Evolutionary conservation across 2,888 invertebrate species (phyloP).

Genomic region (Ashinkailepas kermadecensis): DNA sequence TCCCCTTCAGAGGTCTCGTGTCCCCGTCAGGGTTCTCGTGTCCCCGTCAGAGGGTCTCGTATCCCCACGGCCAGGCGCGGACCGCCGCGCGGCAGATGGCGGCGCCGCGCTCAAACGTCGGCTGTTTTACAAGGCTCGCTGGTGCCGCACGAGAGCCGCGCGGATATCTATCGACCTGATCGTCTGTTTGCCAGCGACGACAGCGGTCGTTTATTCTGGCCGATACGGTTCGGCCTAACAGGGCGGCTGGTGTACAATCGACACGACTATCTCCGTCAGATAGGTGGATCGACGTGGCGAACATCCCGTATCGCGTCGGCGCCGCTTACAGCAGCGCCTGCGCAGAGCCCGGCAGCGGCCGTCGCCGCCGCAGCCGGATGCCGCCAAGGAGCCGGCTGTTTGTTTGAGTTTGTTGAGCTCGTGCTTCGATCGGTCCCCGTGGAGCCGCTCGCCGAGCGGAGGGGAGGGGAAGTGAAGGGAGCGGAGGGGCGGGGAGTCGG

Average conservation of each 20-base stretch:
- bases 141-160: neutral
- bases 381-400: neutral
- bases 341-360: neutral
- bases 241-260: neutral
- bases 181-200: neutral
- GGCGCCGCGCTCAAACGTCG: neutral
- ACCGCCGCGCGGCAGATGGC: neutral
- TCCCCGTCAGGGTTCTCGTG: no score
- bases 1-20: no score
- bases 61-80: no score
- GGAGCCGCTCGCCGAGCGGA: neutral
- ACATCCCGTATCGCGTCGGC: neutral
- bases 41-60: no score
- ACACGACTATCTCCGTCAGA: constrained; percentile 1
- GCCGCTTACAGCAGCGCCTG: neutral
- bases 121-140: neutral
- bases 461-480: neutral
- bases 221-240: neutral
- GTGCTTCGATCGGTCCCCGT: neutral
- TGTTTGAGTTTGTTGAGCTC: constrained; percentile 13
- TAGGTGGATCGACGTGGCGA: neutral
- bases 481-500: no score
- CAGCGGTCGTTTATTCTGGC: neutral
- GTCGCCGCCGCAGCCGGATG: neutral
- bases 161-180: constrained; percentile 4